Conservation (phyloP, 2,797 vertebrate species). For the Gymnodraco acuticeps region DNA sequence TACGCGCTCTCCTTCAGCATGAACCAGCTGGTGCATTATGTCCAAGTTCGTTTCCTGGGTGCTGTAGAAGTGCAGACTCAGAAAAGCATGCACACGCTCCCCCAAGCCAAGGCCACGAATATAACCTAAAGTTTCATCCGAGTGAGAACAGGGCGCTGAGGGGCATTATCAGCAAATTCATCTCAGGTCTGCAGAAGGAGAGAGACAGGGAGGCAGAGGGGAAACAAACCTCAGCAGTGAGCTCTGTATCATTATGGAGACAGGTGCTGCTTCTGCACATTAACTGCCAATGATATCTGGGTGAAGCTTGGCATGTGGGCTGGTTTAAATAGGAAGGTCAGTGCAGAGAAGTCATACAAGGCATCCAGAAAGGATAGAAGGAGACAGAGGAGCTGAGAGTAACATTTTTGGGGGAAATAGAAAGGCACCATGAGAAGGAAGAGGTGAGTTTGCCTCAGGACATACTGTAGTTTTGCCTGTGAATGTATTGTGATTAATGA, state of each 20-base stretch:
- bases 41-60: conserved; percentile 51
- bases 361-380: conserved; percentile 2
- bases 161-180: conserved; percentile 70
- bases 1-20: conserved; percentile 19
- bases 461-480: not conserved
- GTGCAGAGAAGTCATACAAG: conserved; percentile 41
- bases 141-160: conserved; percentile 46
- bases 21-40: conserved; percentile 26
- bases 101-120: conserved; percentile 61
- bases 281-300: conserved; percentile 56
- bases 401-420: not conserved
- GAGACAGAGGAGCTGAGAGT: conserved; percentile 4
- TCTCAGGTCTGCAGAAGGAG: conserved; percentile 55
- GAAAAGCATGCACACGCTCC: conserved; percentile 33
- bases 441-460: conserved; percentile 47
- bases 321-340: conserved; percentile 57
- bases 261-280: conserved; percentile 71
- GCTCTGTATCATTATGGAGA: conserved; percentile 59
- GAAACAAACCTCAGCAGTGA: conserved; percentile 43
- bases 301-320: conserved; percentile 33
- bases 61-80: conserved; percentile 66
- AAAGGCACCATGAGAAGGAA: conserved; percentile 23
- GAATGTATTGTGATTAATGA: conserved; percentile 40
- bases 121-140: conserved; percentile 67
- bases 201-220: conserved; percentile 26